Percentiles rank a stretch among this genome's conserved stretches.
These are phyloP conservation scores for Sander lucioperca DNA, from an alignment of 2,113 vertebrate genomes.

Conservation along the genomic window DNA sequence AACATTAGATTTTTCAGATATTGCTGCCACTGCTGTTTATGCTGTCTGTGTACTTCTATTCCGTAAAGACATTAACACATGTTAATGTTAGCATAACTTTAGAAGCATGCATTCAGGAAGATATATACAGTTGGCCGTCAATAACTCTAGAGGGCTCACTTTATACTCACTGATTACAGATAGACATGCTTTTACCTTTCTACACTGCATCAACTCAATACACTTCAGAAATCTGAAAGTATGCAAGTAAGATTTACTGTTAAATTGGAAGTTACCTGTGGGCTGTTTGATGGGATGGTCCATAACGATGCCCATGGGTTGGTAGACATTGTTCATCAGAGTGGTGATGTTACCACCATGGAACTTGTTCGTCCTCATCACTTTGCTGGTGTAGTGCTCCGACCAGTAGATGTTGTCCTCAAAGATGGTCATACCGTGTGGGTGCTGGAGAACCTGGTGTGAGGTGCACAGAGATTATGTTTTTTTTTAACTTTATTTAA, in stretches of 20 bases:
- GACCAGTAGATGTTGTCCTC: constrained; percentile 94
- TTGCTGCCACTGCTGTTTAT: neutral
- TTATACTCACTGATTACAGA: neutral
- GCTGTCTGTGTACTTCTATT: neutral
- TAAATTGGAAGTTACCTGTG: constrained; percentile 74
- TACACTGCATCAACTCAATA: neutral
- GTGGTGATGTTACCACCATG: constrained; percentile 91
- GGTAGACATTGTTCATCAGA: constrained; percentile 85
- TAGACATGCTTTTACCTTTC: neutral
- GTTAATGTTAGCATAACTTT: neutral
- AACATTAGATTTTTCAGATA: neutral
- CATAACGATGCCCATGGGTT: constrained; percentile 90
- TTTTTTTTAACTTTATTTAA: neutral
- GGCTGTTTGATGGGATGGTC: constrained; percentile 91
- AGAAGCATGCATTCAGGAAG: neutral
- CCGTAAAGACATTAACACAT: neutral
- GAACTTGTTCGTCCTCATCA: constrained; percentile 94
- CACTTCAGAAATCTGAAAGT: neutral
- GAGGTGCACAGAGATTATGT: neutral
- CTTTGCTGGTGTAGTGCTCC: constrained; percentile 85
- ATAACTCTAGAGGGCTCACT: neutral
- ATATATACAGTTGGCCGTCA: neutral
- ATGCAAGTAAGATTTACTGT: neutral
- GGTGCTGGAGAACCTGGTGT: constrained; percentile 88
- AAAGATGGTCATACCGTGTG: constrained; percentile 90